Conservation (phyloP, 2,113 vertebrate genomes). For the Sminthopsis crassicaudata region DNA sequence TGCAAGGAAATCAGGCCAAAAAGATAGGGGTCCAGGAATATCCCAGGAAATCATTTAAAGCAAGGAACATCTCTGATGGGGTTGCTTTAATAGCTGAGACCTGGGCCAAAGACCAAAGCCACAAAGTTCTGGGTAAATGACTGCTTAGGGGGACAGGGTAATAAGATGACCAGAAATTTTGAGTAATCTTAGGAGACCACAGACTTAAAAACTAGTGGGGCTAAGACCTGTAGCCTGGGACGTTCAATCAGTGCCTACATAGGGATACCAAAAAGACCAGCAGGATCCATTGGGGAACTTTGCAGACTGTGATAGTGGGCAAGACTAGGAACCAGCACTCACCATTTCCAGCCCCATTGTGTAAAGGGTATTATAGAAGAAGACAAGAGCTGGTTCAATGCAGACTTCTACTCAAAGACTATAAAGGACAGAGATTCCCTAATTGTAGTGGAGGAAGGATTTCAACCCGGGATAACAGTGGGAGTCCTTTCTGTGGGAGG, state of each 20-base stretch:
- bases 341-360: too few species aligned
- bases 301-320: not conserved
- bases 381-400: not conserved
- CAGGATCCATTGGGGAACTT: not conserved
- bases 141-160: not conserved
- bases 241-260: not conserved
- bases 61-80: not conserved
- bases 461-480: not conserved
- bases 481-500: not conserved
- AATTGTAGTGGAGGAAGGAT: not conserved
- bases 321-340: not conserved
- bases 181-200: not conserved
- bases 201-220: not conserved
- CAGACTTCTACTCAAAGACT: not conserved
- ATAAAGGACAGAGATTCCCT: not conserved
- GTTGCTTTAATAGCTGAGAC: not conserved
- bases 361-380: not conserved
- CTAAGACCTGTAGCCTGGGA: not conserved
- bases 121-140: not conserved
- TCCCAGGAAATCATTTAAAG: not conserved
- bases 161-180: not conserved
- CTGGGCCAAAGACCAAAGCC: too few species aligned
- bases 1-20: not conserved
- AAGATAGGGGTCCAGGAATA: not conserved
- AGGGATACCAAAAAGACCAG: not conserved